Evolutionary conservation across 2,797 vertebrate species (phyloP).

Genomic region (Crocidura indochinensis): DNA sequence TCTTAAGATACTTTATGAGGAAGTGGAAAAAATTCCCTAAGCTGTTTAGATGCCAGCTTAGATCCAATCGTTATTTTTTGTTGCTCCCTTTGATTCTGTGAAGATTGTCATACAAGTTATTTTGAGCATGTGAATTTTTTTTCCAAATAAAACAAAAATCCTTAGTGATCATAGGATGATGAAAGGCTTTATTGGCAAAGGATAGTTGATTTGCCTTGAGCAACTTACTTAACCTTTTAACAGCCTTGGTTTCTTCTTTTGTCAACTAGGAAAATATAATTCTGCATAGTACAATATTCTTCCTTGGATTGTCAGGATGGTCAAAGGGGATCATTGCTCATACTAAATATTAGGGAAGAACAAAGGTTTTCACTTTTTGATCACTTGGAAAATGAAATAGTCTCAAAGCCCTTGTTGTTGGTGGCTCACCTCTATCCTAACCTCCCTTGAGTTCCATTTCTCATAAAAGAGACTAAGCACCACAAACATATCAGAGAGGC

Average conservation of each 20-base stretch:
- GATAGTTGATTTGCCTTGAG: not conserved
- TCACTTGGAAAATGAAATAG: conserved; percentile 43
- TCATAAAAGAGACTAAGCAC: conserved; percentile 24
- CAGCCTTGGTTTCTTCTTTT: conserved; percentile 55
- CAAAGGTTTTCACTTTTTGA: conserved; percentile 9
- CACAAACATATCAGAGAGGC: conserved; percentile 28
- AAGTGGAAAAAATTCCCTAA: not conserved
- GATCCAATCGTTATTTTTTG: not conserved
- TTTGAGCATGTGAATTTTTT: conserved; percentile 50
- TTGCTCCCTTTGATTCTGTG: conserved; percentile 25
- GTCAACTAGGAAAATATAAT: not conserved
- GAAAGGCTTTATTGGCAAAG: not conserved
- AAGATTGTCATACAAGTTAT: conserved; percentile 29
- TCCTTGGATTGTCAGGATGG: not conserved
- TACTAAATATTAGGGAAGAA: not conserved
- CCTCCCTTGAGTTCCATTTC: not conserved
- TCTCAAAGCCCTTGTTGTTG: not conserved
- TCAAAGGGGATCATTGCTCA: not conserved
- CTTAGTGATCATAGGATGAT: not conserved
- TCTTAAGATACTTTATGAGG: conserved; percentile 18
- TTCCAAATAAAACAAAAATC: conserved; percentile 33
- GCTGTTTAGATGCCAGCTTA: conserved; percentile 3
- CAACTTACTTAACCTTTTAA: conserved; percentile 27
- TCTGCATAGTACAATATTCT: not conserved
- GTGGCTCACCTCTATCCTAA: conserved; percentile 10